A percentile compares a stretch with the other conserved stretches of the same genome.
Evolutionary conservation across 2,113 vertebrate species (phyloP).

Genomic region (Nycticryphes semicollaris): DNA sequence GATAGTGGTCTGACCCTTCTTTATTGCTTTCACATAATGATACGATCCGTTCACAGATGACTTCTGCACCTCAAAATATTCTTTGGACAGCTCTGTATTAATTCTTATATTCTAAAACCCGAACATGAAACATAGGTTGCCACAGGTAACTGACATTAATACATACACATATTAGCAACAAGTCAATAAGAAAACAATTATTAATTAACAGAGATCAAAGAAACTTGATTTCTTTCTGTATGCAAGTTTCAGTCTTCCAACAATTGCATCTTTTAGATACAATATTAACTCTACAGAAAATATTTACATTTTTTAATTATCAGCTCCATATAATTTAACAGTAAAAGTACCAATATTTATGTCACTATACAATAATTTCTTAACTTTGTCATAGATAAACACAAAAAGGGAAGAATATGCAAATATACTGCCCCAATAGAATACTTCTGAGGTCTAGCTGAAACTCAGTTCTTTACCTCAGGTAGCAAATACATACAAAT

Average conservation of each 20-base stretch:
- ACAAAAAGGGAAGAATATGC: not conserved
- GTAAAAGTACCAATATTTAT: not conserved
- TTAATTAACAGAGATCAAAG: not conserved
- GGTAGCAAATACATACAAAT: not conserved
- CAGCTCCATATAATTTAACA: not conserved
- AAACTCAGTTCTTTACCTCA: not conserved
- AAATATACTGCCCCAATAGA: not conserved
- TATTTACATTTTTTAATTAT: not conserved
- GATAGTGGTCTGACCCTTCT: constrained; percentile 83
- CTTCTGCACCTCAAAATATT: constrained; percentile 84
- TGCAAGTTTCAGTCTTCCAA: not conserved
- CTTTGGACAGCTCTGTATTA: constrained; percentile 73
- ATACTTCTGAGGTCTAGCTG: not conserved
- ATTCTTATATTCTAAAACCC: constrained; percentile 87
- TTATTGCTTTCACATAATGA: constrained; percentile 80
- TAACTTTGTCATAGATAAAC: not conserved
- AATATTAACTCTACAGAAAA: not conserved
- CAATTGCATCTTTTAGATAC: not conserved
- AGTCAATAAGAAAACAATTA: not conserved
- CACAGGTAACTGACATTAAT: not conserved
- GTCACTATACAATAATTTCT: not conserved
- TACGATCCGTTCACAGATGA: constrained; percentile 92
- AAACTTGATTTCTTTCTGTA: not conserved
- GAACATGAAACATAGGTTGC: not conserved
- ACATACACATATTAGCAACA: not conserved